Conservation (phyloP, 1,140 invertebrate species). For the Aphis gossypii region DNA sequence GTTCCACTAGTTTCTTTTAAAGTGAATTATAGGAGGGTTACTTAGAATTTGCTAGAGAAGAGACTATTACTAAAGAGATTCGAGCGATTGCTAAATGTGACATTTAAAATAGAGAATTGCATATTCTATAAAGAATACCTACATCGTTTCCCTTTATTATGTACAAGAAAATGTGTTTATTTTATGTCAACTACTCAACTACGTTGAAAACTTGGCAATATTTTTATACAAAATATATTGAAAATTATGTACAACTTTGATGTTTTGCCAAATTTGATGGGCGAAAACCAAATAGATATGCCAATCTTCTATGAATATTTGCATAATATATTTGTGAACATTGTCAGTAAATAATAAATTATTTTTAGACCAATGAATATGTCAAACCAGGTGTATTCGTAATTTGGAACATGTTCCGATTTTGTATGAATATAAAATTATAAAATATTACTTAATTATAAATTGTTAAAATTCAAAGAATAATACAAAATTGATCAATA, state of each 20-base stretch:
- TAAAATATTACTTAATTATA: background rate
- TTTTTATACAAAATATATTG: slow-evolving; percentile 28
- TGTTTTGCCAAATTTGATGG: background rate
- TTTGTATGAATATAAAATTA: background rate
- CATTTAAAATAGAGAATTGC: background rate
- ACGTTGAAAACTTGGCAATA: background rate
- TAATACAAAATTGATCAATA: background rate
- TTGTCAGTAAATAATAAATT: slow-evolving; percentile 38
- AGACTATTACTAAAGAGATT: background rate
- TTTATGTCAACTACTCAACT: slow-evolving; percentile 6
- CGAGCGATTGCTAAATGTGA: background rate
- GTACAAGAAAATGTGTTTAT: background rate
- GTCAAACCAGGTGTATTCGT: slow-evolving; percentile 29
- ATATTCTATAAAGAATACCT: background rate
- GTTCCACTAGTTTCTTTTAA: background rate
- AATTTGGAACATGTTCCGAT: background rate
- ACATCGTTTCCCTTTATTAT: background rate
- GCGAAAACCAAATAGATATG: slow-evolving; percentile 22
- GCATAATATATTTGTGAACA: background rate
- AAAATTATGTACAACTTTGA: slow-evolving; percentile 10
- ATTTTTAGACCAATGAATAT: slow-evolving; percentile 38
- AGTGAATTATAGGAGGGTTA: background rate
- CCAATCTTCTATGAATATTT: background rate
- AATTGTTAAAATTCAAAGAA: background rate
- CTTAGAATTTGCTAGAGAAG: background rate